phyloP scores from a whole-genome alignment of 2,797 vertebrate genomes.

The Erithacus rubecula region DNA sequence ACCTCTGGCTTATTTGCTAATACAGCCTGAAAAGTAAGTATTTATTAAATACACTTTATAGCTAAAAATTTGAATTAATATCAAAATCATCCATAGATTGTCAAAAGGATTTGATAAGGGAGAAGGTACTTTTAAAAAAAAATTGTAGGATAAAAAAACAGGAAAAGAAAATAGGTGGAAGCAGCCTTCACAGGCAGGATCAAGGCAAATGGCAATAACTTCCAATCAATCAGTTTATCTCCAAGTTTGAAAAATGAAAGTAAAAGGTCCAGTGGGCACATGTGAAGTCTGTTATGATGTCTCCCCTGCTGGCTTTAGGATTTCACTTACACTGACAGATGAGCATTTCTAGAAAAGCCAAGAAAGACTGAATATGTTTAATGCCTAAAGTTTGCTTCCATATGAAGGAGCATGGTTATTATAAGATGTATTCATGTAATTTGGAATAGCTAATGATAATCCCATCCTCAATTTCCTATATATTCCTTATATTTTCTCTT shows the following conservation, averaged over 20 bases:
- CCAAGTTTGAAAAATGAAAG: neutral
- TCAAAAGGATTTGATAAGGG: neutral
- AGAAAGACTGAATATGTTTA: neutral
- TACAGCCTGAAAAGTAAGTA: neutral
- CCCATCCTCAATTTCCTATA: neutral
- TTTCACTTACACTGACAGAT: neutral
- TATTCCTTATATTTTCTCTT: neutral
- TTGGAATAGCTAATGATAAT: neutral
- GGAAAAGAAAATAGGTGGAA: neutral
- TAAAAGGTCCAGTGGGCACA: neutral
- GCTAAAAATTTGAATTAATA: neutral
- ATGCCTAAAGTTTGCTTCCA: neutral
- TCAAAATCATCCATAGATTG: neutral
- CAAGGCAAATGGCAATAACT: neutral
- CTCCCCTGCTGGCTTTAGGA: neutral
- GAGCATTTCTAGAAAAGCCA: neutral
- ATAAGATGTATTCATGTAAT: neutral
- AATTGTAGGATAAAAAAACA: accelerated
- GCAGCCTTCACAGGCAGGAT: neutral
- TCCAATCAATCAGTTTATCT: neutral
- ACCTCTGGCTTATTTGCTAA: neutral
- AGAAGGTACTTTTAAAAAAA: neutral
- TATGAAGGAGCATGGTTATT: neutral
- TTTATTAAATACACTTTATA: neutral
- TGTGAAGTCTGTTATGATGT: neutral